These are phyloP conservation scores for Chelonus formosanus DNA, from an alignment of 2,888 invertebrate genomes.

Conservation along the genomic window DNA sequence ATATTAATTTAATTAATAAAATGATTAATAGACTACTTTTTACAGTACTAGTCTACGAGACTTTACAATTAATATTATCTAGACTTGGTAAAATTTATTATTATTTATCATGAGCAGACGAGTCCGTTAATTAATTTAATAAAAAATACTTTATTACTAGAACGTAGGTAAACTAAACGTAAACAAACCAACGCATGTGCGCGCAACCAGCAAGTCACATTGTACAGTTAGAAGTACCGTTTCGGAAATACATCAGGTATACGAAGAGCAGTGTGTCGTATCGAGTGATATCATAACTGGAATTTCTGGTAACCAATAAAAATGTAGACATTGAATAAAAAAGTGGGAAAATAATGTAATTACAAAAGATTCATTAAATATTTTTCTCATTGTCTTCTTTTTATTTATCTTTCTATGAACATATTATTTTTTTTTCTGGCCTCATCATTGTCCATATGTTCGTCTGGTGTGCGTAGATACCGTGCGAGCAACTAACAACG, in stretches of 20 bases:
- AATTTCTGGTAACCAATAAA: conserved; percentile 23
- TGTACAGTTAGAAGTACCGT: conserved; percentile 63
- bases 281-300: conserved; percentile 34
- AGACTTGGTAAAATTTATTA: no score
- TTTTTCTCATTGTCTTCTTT: conserved; percentile 2
- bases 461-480: background rate
- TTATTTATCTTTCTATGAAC: background rate
- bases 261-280: conserved; percentile 30
- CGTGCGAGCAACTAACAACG: background rate
- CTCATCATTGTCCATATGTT: background rate
- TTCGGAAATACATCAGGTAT: conserved; percentile 46
- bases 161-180: conserved; percentile 8
- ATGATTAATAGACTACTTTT: no score
- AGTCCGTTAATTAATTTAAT: conserved; percentile 6
- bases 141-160: background rate
- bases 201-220: conserved; percentile 17
- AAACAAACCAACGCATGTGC: conserved; percentile 15
- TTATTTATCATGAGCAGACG: no score
- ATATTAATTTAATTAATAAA: no score
- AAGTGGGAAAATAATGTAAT: background rate
- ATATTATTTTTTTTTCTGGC: background rate
- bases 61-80: no score
- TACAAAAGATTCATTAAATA: background rate
- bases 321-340: conserved; percentile 2
- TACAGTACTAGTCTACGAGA: no score